phyloP scores from a whole-genome alignment of 2,888 invertebrate genomes.

The Tetragnatha montana region DNA sequence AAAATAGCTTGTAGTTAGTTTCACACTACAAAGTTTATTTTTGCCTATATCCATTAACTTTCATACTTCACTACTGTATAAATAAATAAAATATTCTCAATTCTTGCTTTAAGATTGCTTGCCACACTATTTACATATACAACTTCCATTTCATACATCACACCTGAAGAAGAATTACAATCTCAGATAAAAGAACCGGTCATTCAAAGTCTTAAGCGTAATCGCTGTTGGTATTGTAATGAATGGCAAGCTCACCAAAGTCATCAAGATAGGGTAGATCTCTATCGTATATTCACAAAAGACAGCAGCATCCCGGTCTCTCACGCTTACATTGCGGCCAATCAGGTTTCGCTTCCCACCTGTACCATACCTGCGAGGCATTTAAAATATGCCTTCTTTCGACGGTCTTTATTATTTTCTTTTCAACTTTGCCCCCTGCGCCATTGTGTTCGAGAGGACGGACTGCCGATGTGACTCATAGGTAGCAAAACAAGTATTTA shows the following conservation, averaged over 20 bases:
- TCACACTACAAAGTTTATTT: no score
- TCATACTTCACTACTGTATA: no score
- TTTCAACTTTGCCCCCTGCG: constrained; percentile 39
- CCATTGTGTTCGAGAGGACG: constrained; percentile 34
- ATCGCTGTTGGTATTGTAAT: not conserved
- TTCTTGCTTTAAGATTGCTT: no score
- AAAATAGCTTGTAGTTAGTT: no score
- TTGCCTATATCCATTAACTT: no score
- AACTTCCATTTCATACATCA: no score
- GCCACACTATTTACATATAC: no score
- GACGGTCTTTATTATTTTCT: not conserved
- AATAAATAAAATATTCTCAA: no score
- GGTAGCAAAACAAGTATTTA: not conserved
- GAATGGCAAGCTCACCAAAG: not conserved
- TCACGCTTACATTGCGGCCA: constrained; percentile 36
- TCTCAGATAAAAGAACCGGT: no score
- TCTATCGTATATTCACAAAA: constrained; percentile 6
- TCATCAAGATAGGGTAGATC: not conserved
- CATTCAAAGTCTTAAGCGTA: not conserved
- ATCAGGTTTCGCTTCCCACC: constrained; percentile 25
- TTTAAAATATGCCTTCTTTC: constrained; percentile 20
- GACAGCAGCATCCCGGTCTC: constrained; percentile 10
- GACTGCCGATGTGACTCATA: not conserved
- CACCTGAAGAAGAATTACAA: no score
- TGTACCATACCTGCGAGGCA: constrained; percentile 18